Conservation (phyloP, 2,888 invertebrate species). For the Plemyria rubiginata region DNA sequence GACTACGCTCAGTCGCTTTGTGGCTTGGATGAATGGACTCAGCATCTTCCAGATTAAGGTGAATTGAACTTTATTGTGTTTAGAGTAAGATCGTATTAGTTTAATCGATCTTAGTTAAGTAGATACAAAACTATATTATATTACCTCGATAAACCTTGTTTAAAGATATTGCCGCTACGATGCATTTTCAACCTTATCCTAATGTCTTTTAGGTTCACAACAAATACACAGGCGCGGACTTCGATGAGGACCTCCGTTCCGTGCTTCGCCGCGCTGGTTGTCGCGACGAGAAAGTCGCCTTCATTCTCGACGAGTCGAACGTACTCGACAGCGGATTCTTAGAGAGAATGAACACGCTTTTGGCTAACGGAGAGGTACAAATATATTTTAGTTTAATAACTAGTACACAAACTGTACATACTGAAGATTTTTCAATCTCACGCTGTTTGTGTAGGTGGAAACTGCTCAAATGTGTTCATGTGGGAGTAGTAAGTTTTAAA, state of each 20-base stretch:
- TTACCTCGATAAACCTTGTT: neutral
- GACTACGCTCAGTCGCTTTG: conserved; percentile 99
- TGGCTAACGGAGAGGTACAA: conserved; percentile 97
- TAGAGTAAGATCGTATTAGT: neutral
- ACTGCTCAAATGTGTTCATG: too few species aligned
- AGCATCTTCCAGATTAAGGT: conserved; percentile 99
- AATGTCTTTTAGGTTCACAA: conserved; percentile 91
- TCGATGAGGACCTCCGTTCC: conserved; percentile 98
- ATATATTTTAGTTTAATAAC: too few species aligned
- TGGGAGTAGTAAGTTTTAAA: too few species aligned
- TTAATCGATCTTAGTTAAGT: too few species aligned
- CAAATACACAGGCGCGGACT: conserved; percentile 99
- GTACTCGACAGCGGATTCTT: conserved; percentile 99
- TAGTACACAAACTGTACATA: too few species aligned
- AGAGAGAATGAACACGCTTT: conserved; percentile 99
- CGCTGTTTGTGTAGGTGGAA: too few species aligned
- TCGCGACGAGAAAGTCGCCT: conserved; percentile 99
- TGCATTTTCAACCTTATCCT: conserved; percentile 11
- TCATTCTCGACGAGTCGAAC: conserved; percentile 99
- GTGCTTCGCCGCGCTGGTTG: conserved; percentile 94
- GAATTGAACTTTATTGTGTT: conserved; percentile 20
- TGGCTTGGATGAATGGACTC: conserved; percentile 99
- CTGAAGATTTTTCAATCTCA: too few species aligned
- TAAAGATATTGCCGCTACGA: neutral
- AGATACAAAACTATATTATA: too few species aligned